Evolutionary conservation across 1,140 invertebrate species (phyloP).

Genomic region (Leptopilina boulardi): DNA sequence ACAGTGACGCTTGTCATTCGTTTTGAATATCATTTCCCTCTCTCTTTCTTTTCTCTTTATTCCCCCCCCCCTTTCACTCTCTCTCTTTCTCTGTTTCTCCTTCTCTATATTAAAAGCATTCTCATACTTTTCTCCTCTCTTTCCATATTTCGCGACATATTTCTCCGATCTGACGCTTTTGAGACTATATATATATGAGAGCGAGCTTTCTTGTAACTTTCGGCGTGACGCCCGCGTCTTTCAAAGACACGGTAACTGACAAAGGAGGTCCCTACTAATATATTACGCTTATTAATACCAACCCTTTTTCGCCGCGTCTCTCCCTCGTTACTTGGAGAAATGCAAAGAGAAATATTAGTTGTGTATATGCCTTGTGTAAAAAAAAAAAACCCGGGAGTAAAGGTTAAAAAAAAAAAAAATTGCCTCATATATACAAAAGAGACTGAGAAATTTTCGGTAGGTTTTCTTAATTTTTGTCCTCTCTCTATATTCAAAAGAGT

Average conservation of each 20-base stretch:
- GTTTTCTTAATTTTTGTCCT: too few relatives aligned
- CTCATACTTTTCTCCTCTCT: constrained; percentile 36
- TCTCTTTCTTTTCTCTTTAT: neutral
- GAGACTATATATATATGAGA: too few relatives aligned
- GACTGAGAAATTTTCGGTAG: neutral
- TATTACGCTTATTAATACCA: constrained; percentile 52
- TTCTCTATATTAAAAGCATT: constrained; percentile 35
- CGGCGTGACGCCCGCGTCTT: neutral
- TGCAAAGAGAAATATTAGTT: constrained; percentile 48
- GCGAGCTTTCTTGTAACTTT: neutral
- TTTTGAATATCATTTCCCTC: neutral
- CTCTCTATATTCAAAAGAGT: too few relatives aligned
- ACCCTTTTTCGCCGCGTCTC: neutral
- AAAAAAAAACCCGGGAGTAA: constrained; percentile 35
- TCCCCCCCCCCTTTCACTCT: neutral
- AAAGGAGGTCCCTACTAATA: constrained; percentile 53
- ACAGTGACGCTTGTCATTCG: neutral
- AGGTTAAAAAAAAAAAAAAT: neutral
- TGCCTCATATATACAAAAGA: neutral
- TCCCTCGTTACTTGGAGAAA: neutral
- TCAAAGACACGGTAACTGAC: constrained; percentile 51
- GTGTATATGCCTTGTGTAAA: constrained; percentile 49
- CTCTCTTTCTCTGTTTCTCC: constrained; percentile 31
- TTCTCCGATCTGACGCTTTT: neutral
- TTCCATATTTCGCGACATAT: too few relatives aligned